A percentile compares a stretch with the other conserved stretches of the same genome.
Conservation (phyloP, 2,888 invertebrate genomes). For the Cheilosia impressa region DNA sequence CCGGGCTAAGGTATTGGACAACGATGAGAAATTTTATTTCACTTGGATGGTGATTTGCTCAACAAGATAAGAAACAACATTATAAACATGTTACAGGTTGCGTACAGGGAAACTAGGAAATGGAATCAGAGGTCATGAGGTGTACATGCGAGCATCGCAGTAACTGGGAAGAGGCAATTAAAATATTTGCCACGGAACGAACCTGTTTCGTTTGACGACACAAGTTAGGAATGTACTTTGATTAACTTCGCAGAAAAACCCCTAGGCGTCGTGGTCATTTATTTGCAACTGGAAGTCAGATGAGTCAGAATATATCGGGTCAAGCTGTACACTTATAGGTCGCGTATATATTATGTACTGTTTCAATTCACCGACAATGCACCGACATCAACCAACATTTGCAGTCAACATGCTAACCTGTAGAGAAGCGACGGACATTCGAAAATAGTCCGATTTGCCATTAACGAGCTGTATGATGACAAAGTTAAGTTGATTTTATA, state of each 20-base stretch:
- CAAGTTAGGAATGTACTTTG: neutral
- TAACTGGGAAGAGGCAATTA: constrained; percentile 29
- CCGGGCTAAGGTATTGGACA: constrained; percentile 18
- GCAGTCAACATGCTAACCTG: too few species aligned
- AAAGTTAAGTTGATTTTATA: too few species aligned
- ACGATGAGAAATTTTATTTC: constrained; percentile 65
- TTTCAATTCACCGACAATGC: too few species aligned
- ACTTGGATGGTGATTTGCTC: constrained; percentile 71
- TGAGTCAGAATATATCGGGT: too few species aligned
- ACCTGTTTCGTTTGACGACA: neutral
- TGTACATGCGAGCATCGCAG: constrained; percentile 23
- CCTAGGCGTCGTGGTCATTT: too few species aligned
- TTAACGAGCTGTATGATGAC: too few species aligned
- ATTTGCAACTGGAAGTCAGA: too few species aligned
- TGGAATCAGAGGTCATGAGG: constrained; percentile 51
- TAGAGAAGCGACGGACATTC: too few species aligned
- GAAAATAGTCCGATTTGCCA: too few species aligned
- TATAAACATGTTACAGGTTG: constrained; percentile 65
- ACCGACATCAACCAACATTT: too few species aligned
- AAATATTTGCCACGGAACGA: constrained; percentile 21
- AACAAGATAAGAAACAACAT: constrained; percentile 69
- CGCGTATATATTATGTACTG: too few species aligned
- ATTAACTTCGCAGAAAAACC: neutral
- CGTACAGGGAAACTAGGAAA: constrained; percentile 43
- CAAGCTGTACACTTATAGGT: too few species aligned